Base-by-base conservation (phyloP, 2,113 vertebrate species). In the Phoxinus phoxinus region DNA sequence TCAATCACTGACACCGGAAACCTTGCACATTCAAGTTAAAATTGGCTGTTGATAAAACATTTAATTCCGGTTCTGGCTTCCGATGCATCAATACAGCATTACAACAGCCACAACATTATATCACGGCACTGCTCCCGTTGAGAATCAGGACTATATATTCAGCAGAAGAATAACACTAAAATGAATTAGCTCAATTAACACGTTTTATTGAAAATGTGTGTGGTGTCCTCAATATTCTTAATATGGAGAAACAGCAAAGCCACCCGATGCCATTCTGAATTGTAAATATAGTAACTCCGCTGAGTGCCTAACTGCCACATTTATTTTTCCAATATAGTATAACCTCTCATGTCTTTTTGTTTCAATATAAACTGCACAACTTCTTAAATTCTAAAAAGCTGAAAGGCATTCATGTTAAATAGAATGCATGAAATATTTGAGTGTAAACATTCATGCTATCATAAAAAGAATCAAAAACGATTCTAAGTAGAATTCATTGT, bases 371-470 rank as follows among this genome's bases (percentile, higher is more conserved):
- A 76, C 7, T 3, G n/a, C 13, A 53, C 3, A 0, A 12, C 32
- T 21, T 11, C 32, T 1, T 17, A 17, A 27, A 19, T 76, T 53
- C 12, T 76, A 21, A 53, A 76, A 30, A 30, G 46, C 15, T 53
- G 73, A 30, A 76, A 53, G 73, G 46, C 73, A 32, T 46, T 76
- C 17, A 27, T 53, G 15, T 76, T 46, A 53, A 76, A 53, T 17
- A 32, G 2, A 30, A 53, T 2, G 17, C 25, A 76, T 76, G 6
- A 48, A 32, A 53, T 76, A 76, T 25, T 44, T 73, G 11, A 25
- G 17, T 76, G 74, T 76, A 76, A 76, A 76, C 74, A 61, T 84
- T 30, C 85, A 78, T 71, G 21, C 41, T 8, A 17, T 69, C 12
- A 59, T 59, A 35, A 67, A 86, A 72, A 71, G 41, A 32, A 59